A percentile compares a stretch with the other conserved stretches of the same genome.
Evolutionary conservation across 2,888 invertebrate genomes (phyloP).

Genomic region (Pherbina coryleti): DNA sequence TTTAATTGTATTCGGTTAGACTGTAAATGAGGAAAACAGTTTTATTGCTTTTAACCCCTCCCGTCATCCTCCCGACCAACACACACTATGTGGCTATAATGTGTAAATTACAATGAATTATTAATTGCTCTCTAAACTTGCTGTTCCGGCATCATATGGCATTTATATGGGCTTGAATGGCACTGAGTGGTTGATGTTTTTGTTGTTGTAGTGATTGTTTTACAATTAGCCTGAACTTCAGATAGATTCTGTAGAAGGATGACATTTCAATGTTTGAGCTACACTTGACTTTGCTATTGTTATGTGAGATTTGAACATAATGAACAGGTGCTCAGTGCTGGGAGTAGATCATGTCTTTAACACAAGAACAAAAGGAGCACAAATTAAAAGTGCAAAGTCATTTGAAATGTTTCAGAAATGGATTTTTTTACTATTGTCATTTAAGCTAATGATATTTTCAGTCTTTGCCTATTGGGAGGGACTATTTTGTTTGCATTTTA

Average conservation of each 20-base stretch:
- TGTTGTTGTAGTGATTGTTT: not conserved
- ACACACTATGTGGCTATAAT: not conserved
- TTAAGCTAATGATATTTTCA: too few relatives aligned
- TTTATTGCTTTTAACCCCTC: not conserved
- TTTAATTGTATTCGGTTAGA: not conserved
- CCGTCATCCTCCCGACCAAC: too few relatives aligned
- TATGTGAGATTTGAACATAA: too few relatives aligned
- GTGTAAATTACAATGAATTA: slow-evolving; percentile 11
- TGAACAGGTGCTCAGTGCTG: too few relatives aligned
- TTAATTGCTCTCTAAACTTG: not conserved
- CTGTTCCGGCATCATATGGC: not conserved
- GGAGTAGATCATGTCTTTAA: too few relatives aligned
- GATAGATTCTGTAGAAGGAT: too few relatives aligned
- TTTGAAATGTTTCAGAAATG: too few relatives aligned
- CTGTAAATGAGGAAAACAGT: not conserved
- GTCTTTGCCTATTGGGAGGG: too few relatives aligned
- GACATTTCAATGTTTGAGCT: not conserved
- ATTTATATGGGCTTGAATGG: not conserved
- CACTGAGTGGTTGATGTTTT: not conserved
- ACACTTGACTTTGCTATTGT: not conserved
- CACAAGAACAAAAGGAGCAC: too few relatives aligned
- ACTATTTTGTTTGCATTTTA: too few relatives aligned
- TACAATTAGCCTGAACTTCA: not conserved
- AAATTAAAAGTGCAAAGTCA: too few relatives aligned
- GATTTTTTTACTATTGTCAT: too few relatives aligned